phyloP scores from a whole-genome alignment of 2,797 vertebrate genomes.

The Arnoldichthys spilopterus region DNA sequence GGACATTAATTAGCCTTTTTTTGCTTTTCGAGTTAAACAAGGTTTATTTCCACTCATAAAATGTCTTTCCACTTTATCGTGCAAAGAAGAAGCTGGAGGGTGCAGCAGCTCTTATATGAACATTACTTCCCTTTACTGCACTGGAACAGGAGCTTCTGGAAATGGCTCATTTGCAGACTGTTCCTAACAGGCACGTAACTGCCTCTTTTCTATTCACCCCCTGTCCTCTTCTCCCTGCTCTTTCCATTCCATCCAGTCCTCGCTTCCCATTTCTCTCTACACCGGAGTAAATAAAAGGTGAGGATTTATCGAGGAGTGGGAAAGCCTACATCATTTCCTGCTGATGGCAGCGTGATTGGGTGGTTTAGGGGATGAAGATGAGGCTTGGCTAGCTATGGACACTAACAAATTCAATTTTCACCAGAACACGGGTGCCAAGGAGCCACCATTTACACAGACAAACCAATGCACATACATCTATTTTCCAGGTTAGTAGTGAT shows the following conservation, averaged over 20 bases:
- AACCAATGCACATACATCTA: neutral
- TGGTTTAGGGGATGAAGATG: conserved; percentile 29
- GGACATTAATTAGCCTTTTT: too few species aligned
- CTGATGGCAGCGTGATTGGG: conserved; percentile 56
- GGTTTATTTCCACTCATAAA: too few species aligned
- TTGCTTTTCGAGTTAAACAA: too few species aligned
- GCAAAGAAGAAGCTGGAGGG: neutral
- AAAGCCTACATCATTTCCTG: conserved; percentile 51
- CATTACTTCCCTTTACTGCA: neutral
- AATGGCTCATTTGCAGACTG: neutral
- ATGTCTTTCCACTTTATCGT: too few species aligned
- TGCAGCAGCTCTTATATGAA: neutral
- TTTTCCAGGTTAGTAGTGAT: neutral
- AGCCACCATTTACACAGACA: conserved; percentile 3
- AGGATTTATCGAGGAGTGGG: conserved; percentile 34
- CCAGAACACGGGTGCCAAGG: conserved; percentile 52
- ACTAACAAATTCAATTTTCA: conserved; percentile 59
- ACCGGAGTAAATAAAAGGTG: conserved; percentile 32
- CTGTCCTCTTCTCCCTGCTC: neutral
- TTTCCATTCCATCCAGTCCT: neutral
- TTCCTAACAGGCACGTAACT: neutral
- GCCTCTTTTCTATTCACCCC: neutral
- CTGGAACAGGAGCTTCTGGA: neutral
- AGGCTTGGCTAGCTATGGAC: conserved; percentile 32
- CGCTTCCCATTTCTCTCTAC: neutral